A percentile compares a stretch with the other conserved stretches of the same genome.
These are phyloP conservation scores for Erinaceus europaeus DNA, from an alignment of 2,113 vertebrate species.

Conservation along the genomic window DNA sequence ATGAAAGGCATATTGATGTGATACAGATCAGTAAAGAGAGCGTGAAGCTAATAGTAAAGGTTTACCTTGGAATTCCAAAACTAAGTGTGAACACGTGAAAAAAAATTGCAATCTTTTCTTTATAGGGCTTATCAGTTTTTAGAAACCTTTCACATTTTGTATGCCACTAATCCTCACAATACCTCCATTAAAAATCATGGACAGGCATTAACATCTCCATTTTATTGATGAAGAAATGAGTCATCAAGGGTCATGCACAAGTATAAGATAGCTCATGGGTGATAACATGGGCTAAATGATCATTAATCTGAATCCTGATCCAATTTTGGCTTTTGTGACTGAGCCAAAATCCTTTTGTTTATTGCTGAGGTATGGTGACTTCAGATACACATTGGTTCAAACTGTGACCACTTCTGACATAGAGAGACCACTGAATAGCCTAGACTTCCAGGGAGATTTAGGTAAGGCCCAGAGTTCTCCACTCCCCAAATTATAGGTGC, in stretches of 20 bases:
- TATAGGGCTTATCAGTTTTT: not conserved
- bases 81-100: not conserved
- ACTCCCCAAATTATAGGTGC: not conserved
- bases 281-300: not conserved
- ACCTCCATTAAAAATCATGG: not conserved
- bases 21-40: not conserved
- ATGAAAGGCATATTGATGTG: accelerated
- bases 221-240: not conserved
- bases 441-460: not conserved
- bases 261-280: not conserved
- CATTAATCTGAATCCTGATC: not conserved
- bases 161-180: not conserved
- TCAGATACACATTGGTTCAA: not conserved
- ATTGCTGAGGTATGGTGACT: no score
- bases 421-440: no score
- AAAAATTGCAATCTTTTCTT: not conserved
- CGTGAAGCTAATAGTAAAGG: not conserved
- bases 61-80: not conserved
- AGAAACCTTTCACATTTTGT: not conserved
- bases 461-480: not conserved
- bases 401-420: accelerated
- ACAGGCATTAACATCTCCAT: not conserved
- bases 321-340: not conserved
- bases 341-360: not conserved
- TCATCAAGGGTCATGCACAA: not conserved